phyloP scores from a whole-genome alignment of 1,140 invertebrate species.

The Spodoptera frugiperda region DNA sequence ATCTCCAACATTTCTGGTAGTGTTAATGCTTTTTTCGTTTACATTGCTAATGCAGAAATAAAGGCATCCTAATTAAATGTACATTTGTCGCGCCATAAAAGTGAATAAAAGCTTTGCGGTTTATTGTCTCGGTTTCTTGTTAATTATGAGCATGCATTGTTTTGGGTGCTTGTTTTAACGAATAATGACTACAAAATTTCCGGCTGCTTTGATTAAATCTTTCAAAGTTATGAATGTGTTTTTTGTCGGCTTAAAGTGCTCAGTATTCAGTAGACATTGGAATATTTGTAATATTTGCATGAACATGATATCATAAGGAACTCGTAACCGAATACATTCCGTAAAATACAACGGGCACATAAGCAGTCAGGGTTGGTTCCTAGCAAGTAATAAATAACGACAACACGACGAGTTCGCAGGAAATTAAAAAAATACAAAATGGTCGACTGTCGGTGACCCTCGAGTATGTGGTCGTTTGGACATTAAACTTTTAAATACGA shows the following conservation, averaged over 20 bases:
- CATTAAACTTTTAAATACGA: constrained; percentile 16
- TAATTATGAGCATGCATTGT: constrained; percentile 44
- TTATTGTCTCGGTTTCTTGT: constrained; percentile 20
- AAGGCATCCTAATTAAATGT: constrained; percentile 25
- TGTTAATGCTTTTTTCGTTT: not conserved
- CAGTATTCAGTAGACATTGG: too few relatives aligned
- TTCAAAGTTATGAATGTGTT: not conserved
- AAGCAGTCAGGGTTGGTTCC: constrained; percentile 8
- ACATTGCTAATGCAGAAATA: not conserved
- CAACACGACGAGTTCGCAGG: constrained; percentile 35
- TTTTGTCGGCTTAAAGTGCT: not conserved
- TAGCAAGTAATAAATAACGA: constrained; percentile 47
- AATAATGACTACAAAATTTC: constrained; percentile 7
- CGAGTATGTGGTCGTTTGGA: not conserved
- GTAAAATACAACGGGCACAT: constrained; percentile 5
- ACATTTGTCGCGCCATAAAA: constrained; percentile 30
- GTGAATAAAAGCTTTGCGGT: constrained; percentile 22
- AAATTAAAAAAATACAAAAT: constrained; percentile 40
- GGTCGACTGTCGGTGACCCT: constrained; percentile 27
- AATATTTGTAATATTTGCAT: too few relatives aligned
- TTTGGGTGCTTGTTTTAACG: constrained; percentile 17
- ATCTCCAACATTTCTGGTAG: not conserved
- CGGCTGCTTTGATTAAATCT: not conserved
- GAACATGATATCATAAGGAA: not conserved
- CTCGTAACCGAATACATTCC: constrained; percentile 7